Conservation (phyloP, 2,888 invertebrate species). For the Trachelus tabidus region DNA sequence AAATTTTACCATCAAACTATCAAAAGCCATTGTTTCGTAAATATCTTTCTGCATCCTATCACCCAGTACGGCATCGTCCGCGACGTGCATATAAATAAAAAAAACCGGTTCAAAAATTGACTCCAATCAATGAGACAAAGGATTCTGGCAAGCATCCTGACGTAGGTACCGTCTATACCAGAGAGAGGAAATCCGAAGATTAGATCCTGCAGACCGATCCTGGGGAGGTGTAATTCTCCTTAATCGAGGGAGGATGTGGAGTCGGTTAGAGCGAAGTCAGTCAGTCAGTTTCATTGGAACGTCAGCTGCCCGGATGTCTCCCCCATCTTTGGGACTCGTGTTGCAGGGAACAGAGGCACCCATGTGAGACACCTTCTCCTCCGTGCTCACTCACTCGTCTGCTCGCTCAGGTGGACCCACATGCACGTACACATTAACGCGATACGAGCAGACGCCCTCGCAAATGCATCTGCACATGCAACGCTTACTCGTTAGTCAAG, state of each 20-base stretch:
- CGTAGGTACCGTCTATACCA: background rate
- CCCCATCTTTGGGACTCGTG: constrained; percentile 64
- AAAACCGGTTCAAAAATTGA: background rate
- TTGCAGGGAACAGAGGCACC: constrained; percentile 63
- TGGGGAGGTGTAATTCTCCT: constrained; percentile 56
- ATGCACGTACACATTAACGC: constrained; percentile 22
- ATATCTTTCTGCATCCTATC: background rate
- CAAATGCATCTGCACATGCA: constrained; percentile 22
- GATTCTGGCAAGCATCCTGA: background rate
- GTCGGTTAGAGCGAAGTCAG: constrained; percentile 66
- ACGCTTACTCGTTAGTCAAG: background rate
- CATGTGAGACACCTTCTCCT: constrained; percentile 66
- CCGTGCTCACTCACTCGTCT: constrained; percentile 43
- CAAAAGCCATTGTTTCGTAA: background rate
- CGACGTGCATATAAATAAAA: background rate
- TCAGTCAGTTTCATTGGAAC: constrained; percentile 63
- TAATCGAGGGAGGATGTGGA: constrained; percentile 67
- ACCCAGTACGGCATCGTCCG: too few relatives aligned
- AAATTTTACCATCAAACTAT: background rate
- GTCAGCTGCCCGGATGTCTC: constrained; percentile 67
- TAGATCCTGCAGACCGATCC: background rate
- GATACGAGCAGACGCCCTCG: constrained; percentile 4
- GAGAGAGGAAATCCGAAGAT: constrained; percentile 11
- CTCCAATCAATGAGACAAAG: background rate
- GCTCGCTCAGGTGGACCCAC: constrained; percentile 58